Conservation (phyloP, 2,888 invertebrate genomes). For the Rhamnusium bicolor region DNA sequence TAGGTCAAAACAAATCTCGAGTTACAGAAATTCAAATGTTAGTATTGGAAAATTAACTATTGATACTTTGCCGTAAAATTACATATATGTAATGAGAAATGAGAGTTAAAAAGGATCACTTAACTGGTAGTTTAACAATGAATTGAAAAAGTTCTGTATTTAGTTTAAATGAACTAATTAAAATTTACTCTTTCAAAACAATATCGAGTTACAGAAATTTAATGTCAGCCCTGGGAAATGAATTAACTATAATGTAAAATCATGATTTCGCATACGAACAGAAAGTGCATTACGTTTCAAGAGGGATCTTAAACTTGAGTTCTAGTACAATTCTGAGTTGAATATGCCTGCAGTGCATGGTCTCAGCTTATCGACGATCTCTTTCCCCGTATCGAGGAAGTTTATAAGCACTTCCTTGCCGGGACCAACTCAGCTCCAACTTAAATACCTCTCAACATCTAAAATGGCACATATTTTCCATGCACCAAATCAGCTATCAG, state of each 20-base stretch:
- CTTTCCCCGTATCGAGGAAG: constrained; percentile 41
- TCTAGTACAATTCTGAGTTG: constrained; percentile 42
- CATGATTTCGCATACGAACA: constrained; percentile 15
- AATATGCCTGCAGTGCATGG: constrained; percentile 41
- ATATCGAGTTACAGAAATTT: not conserved
- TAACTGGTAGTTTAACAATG: too few species aligned
- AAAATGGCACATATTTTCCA: constrained; percentile 46
- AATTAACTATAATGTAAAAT: not conserved
- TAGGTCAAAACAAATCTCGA: too few species aligned
- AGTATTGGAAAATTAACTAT: too few species aligned
- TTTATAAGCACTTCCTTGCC: constrained; percentile 45
- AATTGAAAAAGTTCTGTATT: too few species aligned
- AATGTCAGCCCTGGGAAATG: not conserved
- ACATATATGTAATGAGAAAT: too few species aligned
- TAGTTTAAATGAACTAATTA: not conserved
- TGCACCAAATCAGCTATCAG: constrained; percentile 42
- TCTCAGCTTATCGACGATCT: constrained; percentile 39
- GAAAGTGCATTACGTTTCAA: constrained; percentile 34
- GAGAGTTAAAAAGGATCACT: too few species aligned
- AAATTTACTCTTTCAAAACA: too few species aligned
- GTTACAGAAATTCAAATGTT: too few species aligned
- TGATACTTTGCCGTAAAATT: too few species aligned
- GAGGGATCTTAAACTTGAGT: constrained; percentile 40
- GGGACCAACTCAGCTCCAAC: constrained; percentile 37
- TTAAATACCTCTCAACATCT: constrained; percentile 43